Evolutionary conservation across 2,113 vertebrate species (phyloP).

Genomic region (Bubo scandiacus): DNA sequence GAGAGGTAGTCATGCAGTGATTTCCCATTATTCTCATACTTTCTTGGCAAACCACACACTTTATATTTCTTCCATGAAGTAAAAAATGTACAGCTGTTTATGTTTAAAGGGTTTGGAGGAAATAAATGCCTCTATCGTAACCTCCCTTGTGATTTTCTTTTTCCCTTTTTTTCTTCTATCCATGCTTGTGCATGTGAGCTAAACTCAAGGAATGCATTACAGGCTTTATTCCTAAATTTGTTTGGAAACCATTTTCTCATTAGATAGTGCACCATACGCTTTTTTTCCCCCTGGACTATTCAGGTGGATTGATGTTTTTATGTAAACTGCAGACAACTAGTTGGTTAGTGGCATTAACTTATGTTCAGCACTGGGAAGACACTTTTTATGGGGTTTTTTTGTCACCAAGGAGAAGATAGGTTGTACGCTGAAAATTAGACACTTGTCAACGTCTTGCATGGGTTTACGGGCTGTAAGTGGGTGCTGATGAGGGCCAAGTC

Average conservation of each 20-base stretch:
- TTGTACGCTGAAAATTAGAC: not conserved
- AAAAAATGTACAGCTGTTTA: conserved; percentile 6
- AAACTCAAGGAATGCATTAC: not conserved
- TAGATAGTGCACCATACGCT: not conserved
- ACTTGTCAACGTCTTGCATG: not conserved
- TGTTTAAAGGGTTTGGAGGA: not conserved
- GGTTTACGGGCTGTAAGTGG: fast-evolving
- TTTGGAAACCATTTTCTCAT: not conserved
- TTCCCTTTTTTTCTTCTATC: no score
- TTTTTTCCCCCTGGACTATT: no score
- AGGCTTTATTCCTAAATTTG: not conserved
- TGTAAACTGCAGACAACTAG: not conserved
- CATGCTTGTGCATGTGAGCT: not conserved
- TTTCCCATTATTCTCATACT: conserved; percentile 38
- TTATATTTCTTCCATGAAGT: not conserved
- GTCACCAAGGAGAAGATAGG: not conserved
- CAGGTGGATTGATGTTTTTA: not conserved
- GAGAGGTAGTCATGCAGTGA: conserved; percentile 18
- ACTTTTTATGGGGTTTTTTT: not conserved
- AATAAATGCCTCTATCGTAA: not conserved
- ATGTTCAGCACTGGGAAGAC: not conserved
- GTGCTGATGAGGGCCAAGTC: fast-evolving
- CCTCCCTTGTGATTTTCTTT: not conserved
- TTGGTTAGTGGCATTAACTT: not conserved
- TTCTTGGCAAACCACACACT: not conserved